A percentile compares a stretch with the other conserved stretches of the same genome.
These are phyloP conservation scores for Vanessa cardui DNA, from an alignment of 2,888 invertebrate species.

Conservation along the genomic window DNA sequence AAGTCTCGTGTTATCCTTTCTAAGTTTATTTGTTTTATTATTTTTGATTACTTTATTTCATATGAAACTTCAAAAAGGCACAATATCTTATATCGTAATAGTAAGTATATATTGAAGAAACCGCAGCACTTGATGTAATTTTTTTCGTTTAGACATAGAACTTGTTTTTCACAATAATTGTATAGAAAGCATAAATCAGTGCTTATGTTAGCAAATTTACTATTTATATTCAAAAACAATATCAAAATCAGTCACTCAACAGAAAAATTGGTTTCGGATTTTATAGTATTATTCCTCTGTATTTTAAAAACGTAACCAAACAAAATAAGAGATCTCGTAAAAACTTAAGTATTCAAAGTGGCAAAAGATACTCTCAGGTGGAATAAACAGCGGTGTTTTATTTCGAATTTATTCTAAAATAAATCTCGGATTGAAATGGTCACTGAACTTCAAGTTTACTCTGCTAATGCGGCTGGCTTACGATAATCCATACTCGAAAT, in stretches of 20 bases:
- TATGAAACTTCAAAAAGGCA: too few species aligned
- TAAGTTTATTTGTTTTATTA: too few species aligned
- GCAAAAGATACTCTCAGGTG: slow-evolving; percentile 34
- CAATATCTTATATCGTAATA: too few species aligned
- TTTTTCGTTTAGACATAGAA: too few species aligned
- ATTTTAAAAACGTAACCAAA: slow-evolving; percentile 15
- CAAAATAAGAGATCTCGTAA: slow-evolving; percentile 26
- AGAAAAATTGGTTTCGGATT: background rate
- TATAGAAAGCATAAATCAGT: too few species aligned
- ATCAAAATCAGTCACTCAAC: background rate
- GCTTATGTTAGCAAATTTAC: too few species aligned
- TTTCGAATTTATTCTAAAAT: slow-evolving; percentile 35
- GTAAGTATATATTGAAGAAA: too few species aligned
- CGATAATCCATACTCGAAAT: slow-evolving; percentile 43
- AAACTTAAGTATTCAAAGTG: slow-evolving; percentile 35
- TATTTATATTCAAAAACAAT: background rate
- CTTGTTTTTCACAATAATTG: too few species aligned
- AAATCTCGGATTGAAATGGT: slow-evolving; percentile 36
- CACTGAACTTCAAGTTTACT: slow-evolving; percentile 40
- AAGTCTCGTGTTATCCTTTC: too few species aligned
- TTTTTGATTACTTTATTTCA: too few species aligned
- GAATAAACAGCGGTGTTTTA: slow-evolving; percentile 35
- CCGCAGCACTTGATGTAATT: too few species aligned
- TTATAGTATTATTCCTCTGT: background rate
- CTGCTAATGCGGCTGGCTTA: slow-evolving; percentile 36